These are phyloP conservation scores for Dynastes maya DNA, from an alignment of 2,888 invertebrate genomes.

Conservation along the genomic window DNA sequence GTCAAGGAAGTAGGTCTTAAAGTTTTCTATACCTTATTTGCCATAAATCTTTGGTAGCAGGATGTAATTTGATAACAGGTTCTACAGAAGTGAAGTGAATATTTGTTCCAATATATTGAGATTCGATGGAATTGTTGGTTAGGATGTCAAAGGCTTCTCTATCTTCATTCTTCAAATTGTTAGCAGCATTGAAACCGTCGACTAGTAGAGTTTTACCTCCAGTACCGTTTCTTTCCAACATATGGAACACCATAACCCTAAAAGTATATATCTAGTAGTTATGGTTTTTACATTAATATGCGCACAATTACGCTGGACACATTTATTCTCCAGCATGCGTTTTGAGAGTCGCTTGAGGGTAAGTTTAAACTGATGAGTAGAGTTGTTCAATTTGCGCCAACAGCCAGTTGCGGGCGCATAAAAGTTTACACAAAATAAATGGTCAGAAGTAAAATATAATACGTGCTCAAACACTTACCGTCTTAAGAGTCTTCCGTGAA, in stretches of 20 bases:
- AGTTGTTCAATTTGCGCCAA: no score
- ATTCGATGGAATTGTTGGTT: slow-evolving; percentile 74
- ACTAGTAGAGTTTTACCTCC: slow-evolving; percentile 85
- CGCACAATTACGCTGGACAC: no score
- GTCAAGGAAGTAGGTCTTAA: slow-evolving; percentile 41
- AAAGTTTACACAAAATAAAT: no score
- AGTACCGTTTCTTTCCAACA: slow-evolving; percentile 73
- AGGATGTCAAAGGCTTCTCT: slow-evolving; percentile 77
- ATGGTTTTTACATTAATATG: no score
- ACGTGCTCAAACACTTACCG: no score
- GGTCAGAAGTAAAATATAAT: no score
- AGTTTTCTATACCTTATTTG: slow-evolving; percentile 74
- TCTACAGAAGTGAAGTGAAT: slow-evolving; percentile 74
- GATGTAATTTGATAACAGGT: slow-evolving; percentile 75
- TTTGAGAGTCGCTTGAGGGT: no score
- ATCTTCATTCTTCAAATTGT: slow-evolving; percentile 72
- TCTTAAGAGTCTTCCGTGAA: no score
- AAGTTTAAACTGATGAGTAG: no score
- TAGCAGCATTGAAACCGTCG: slow-evolving; percentile 82
- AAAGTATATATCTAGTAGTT: background rate
- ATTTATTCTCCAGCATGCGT: no score
- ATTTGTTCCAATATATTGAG: slow-evolving; percentile 78
- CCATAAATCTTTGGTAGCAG: slow-evolving; percentile 72
- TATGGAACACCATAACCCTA: slow-evolving; percentile 76
- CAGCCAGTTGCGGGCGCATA: no score